phyloP scores from a whole-genome alignment of 1,140 invertebrate genomes.

The Spodoptera litura region DNA sequence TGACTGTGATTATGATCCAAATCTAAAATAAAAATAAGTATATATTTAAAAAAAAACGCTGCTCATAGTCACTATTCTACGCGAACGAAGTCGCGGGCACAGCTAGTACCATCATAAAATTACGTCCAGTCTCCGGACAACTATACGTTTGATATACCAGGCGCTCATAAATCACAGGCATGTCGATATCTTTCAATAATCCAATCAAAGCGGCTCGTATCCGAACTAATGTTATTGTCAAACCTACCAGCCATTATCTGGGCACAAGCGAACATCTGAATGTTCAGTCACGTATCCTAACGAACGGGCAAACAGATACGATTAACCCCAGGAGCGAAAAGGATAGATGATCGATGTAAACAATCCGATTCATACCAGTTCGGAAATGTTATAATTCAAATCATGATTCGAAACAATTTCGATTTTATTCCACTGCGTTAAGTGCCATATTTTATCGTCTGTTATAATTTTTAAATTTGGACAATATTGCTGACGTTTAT shows the following conservation, averaged over 20 bases:
- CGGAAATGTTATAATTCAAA: slow-evolving; percentile 49
- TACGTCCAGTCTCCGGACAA: slow-evolving; percentile 2
- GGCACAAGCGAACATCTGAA: slow-evolving; percentile 74
- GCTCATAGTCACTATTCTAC: too few relatives aligned
- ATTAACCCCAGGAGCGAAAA: slow-evolving; percentile 48
- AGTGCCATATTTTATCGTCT: slow-evolving; percentile 25
- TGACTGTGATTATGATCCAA: too few relatives aligned
- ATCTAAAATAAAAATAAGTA: too few relatives aligned
- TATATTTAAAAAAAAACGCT: too few relatives aligned
- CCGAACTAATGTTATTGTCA: slow-evolving; percentile 84
- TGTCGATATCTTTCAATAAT: slow-evolving; percentile 83
- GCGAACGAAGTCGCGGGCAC: too few relatives aligned
- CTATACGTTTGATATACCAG: slow-evolving; percentile 57
- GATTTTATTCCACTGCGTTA: slow-evolving; percentile 44
- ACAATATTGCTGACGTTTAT: slow-evolving; percentile 35
- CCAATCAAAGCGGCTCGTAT: slow-evolving; percentile 80
- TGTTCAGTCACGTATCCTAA: slow-evolving; percentile 78
- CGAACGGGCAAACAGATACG: slow-evolving; percentile 56
- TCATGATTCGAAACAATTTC: slow-evolving; percentile 46
- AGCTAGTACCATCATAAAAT: slow-evolving; percentile 7
- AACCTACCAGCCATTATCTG: slow-evolving; percentile 79
- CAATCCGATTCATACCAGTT: slow-evolving; percentile 56
- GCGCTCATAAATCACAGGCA: slow-evolving; percentile 75
- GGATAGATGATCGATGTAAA: slow-evolving; percentile 65
- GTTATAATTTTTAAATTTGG: slow-evolving; percentile 50